These are phyloP conservation scores for Ochlodes sylvanus DNA, from an alignment of 2,888 invertebrate genomes.

Conservation along the genomic window DNA sequence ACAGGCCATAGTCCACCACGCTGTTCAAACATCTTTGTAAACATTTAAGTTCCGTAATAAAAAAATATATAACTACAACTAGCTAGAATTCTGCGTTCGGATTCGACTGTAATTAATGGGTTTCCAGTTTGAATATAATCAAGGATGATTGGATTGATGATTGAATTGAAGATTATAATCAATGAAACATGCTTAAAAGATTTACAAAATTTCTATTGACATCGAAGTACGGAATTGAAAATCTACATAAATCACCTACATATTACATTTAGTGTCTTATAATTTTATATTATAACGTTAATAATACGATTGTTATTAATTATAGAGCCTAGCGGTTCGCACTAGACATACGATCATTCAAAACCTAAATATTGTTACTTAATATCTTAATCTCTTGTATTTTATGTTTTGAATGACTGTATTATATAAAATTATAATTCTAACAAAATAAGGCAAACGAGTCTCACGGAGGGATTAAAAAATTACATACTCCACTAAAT, in stretches of 20 bases:
- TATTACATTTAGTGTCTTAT: constrained; percentile 28
- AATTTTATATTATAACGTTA: constrained; percentile 40
- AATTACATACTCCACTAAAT: constrained; percentile 64
- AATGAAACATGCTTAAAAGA: constrained; percentile 23
- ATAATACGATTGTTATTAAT: constrained; percentile 55
- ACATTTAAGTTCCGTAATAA: too few relatives aligned
- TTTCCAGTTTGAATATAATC: too few relatives aligned
- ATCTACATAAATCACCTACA: constrained; percentile 44
- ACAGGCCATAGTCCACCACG: too few relatives aligned
- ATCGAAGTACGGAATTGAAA: constrained; percentile 32
- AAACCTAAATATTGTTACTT: constrained; percentile 10
- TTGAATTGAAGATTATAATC: constrained; percentile 4
- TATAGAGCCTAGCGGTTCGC: constrained; percentile 64
- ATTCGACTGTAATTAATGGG: too few relatives aligned
- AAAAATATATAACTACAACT: too few relatives aligned
- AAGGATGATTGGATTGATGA: too few relatives aligned
- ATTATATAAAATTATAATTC: constrained; percentile 47
- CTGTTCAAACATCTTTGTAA: too few relatives aligned
- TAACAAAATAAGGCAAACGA: constrained; percentile 83
- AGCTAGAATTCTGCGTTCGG: too few relatives aligned
- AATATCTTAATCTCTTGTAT: background rate
- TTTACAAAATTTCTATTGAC: constrained; percentile 29
- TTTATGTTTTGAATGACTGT: constrained; percentile 21
- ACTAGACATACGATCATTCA: constrained; percentile 49
- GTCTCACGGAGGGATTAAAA: constrained; percentile 78